Evolutionary conservation across 35 echinoderm and acorn worm species (phyloP).

Genomic region (Ophiothrix spiculata): DNA sequence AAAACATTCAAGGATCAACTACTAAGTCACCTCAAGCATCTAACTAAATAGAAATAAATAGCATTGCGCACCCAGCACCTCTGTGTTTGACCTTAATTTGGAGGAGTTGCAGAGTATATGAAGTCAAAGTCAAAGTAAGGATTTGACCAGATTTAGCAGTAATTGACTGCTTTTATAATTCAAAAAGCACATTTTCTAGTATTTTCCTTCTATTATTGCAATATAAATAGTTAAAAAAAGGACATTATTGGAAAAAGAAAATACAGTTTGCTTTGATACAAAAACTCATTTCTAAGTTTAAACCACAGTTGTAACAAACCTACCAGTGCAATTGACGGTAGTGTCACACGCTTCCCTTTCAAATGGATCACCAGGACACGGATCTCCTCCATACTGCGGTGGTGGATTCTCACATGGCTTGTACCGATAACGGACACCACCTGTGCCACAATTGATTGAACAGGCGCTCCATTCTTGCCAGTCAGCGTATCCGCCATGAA

Average conservation of each 20-base stretch:
- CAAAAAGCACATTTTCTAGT: conserved; percentile 41
- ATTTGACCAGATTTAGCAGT: not conserved
- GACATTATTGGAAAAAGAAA: not conserved
- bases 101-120: too few relatives aligned
- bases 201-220: conserved; percentile 52
- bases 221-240: conserved; percentile 12
- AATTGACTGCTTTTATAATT: not conserved
- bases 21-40: too few relatives aligned
- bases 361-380: conserved; percentile 53
- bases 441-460: conserved; percentile 54
- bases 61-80: too few relatives aligned
- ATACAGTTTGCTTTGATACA: not conserved
- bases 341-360: conserved; percentile 38
- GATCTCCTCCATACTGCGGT: conserved; percentile 58
- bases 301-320: not conserved
- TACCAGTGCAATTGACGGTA: conserved; percentile 39
- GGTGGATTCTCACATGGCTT: conserved; percentile 60
- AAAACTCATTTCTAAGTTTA: not conserved
- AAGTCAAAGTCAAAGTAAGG: not conserved
- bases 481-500: conserved; percentile 54
- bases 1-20: too few relatives aligned
- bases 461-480: conserved; percentile 65
- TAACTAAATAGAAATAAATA: too few relatives aligned
- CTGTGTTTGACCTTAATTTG: too few relatives aligned
- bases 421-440: conserved; percentile 51